These are phyloP conservation scores for Eretmocerus hayati DNA, from an alignment of 2,888 invertebrate genomes.

Conservation along the genomic window DNA sequence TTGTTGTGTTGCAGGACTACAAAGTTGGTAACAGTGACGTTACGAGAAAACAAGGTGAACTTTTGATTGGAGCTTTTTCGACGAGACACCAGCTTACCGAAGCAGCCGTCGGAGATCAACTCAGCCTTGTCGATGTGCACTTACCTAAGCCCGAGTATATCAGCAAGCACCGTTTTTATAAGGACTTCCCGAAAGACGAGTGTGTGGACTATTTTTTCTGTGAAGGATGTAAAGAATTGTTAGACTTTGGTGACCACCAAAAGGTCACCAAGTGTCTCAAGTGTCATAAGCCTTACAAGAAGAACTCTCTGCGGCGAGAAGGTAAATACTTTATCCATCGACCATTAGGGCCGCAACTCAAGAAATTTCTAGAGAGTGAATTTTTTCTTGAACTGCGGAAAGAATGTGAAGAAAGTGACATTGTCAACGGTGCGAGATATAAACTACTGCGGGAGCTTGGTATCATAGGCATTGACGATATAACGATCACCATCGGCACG, in stretches of 20 bases:
- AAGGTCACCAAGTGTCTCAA: background rate
- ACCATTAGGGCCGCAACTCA: constrained; percentile 7
- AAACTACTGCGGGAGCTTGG: background rate
- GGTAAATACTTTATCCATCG: constrained; percentile 7
- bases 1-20: too few relatives aligned
- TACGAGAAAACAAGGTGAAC: background rate
- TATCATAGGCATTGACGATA: constrained; percentile 13
- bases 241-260: background rate
- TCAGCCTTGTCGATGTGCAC: constrained; percentile 6
- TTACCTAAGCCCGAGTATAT: constrained; percentile 2
- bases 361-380: constrained; percentile 5
- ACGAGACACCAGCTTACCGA: too few relatives aligned
- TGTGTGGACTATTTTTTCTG: constrained; percentile 4
- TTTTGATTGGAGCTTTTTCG: background rate
- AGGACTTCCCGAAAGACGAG: constrained; percentile 1
- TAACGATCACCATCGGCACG: constrained; percentile 17
- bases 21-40: background rate
- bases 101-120: background rate
- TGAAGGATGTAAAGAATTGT: constrained; percentile 3
- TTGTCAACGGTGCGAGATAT: constrained; percentile 5
- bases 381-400: constrained; percentile 8
- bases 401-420: background rate
- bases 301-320: constrained; percentile 1
- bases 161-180: constrained; percentile 7
- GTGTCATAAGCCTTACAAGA: constrained; percentile 1